These are phyloP conservation scores for Fukomys damarensis DNA, from an alignment of 2,113 vertebrate genomes.

Conservation along the genomic window DNA sequence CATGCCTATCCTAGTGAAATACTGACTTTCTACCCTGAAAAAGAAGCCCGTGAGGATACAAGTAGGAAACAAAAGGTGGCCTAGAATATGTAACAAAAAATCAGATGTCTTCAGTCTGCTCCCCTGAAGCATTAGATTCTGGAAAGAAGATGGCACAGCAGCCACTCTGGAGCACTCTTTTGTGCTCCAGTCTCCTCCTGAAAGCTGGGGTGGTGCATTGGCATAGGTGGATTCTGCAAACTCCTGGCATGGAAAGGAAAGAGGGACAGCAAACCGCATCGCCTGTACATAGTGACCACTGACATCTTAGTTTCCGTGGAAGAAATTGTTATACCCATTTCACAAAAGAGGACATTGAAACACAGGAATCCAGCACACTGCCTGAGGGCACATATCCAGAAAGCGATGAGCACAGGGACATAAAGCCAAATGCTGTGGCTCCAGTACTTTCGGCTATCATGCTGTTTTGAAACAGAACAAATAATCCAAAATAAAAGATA, in stretches of 20 bases:
- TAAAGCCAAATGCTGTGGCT: background rate
- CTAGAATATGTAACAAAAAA: background rate
- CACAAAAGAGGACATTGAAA: background rate
- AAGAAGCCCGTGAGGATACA: background rate
- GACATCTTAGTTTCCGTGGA: background rate
- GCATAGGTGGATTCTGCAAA: background rate
- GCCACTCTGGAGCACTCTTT: no score
- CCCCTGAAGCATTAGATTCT: background rate
- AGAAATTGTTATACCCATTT: background rate
- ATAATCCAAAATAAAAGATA: background rate
- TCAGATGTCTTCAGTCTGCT: background rate
- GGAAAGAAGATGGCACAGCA: background rate
- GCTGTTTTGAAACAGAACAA: constrained; percentile 1
- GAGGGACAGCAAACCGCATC: background rate
- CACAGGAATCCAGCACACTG: background rate
- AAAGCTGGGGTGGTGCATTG: background rate
- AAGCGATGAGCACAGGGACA: background rate
- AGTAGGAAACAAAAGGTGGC: background rate
- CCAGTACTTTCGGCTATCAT: background rate
- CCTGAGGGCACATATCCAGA: background rate
- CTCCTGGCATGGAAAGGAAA: background rate
- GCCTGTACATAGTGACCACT: background rate
- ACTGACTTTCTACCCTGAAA: background rate
- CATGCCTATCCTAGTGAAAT: background rate
- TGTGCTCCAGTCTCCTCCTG: background rate